Evolutionary conservation across 2,113 vertebrate species (phyloP).

Genomic region (Lepisosteus osseus): DNA sequence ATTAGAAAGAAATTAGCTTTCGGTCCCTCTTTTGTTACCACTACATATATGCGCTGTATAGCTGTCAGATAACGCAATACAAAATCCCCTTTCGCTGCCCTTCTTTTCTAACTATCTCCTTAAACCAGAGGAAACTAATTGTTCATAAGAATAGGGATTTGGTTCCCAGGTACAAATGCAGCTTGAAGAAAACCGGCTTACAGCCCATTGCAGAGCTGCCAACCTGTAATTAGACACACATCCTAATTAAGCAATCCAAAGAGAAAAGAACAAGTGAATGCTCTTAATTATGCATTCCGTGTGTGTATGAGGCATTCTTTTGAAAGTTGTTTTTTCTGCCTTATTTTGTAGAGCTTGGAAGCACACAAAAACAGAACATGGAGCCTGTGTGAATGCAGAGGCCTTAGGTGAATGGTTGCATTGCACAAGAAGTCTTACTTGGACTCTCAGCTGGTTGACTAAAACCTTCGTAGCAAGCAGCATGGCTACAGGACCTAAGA

Average conservation of each 20-base stretch:
- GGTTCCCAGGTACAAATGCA: conserved; percentile 2
- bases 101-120: background rate
- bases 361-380: too few relatives aligned
- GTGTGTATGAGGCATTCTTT: background rate
- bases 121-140: background rate
- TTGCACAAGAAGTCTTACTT: too few relatives aligned
- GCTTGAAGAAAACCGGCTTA: background rate
- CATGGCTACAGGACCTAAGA: too few relatives aligned
- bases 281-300: conserved; percentile 5
- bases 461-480: too few relatives aligned
- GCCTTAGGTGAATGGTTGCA: too few relatives aligned
- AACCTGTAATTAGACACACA: conserved; percentile 1
- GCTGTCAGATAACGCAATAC: too few relatives aligned
- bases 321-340: background rate
- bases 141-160: background rate
- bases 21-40: background rate
- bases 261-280: background rate
- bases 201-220: background rate
- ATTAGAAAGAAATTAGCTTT: too few relatives aligned
- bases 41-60: too few relatives aligned
- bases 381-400: too few relatives aligned
- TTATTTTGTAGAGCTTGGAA: too few relatives aligned
- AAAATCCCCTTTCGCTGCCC: background rate
- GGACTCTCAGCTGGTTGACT: too few relatives aligned
- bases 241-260: background rate